Evolutionary conservation across 2,113 vertebrate genomes (phyloP), one percentile per base, ranked within the genome.

Genomic region (Hyperoodon ampullatus): DNA sequence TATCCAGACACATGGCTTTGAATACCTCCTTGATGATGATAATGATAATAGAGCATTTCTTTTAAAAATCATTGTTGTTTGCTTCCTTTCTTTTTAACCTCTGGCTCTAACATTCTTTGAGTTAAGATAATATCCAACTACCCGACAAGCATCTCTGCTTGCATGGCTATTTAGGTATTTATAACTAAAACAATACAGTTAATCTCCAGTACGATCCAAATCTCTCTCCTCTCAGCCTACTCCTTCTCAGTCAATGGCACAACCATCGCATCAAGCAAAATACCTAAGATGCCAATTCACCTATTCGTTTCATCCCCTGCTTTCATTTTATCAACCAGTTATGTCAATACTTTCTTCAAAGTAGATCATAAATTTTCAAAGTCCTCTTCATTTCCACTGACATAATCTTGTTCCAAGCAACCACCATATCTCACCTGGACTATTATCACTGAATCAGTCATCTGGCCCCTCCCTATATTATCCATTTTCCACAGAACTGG

Each of bases 301-400:
- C 39, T 75, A 70, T 19, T 94, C 92, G n/a, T 86, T 85, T 86
- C 65, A 89, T 5, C 26, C 35, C 13, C 16, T 55, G 30, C 15
- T 26, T 84, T 94, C 55, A 82, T 81, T 82, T 83, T 89, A 86
- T 81, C 53, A 70, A 55, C 12, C 5, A 63, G 18, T 63, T 70
- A 80, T 85, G 84, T 55, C 63, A 80, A 63, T 70, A 94, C 8
- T 84, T 72, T 87, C 50, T 88, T 66, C 39, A 77, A 61, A 93
- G 65, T 2, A 65, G 26, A 74, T 9, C 70, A 80, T 74, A 93
- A 66, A 72, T 39, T 68, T 83, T 63, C 58, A 47, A 44, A 86
- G 50, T 60, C 30, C 65, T 89, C 26, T 82, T 81, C 44, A 33
- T 58, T 58, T 89, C 35, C 33, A 53, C 28, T 23, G 30, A 30